Conservation (phyloP, 2,797 vertebrate species). For the Setipinna tenuifilis region DNA sequence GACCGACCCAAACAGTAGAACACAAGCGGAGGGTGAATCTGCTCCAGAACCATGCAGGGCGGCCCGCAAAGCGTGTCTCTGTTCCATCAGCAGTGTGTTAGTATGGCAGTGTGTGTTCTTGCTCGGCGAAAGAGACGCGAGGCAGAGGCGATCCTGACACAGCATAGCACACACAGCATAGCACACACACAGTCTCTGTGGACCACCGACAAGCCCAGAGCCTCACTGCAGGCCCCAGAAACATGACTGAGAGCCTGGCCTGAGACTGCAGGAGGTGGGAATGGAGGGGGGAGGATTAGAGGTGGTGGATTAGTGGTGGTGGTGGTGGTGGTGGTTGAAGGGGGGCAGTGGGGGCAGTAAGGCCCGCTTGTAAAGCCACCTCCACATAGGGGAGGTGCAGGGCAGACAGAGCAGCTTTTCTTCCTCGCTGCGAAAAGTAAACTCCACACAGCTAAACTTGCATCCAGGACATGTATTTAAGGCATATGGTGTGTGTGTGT, state of each 20-base stretch:
- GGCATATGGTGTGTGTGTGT: neutral
- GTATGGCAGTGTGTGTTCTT: too few relatives aligned
- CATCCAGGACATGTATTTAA: neutral
- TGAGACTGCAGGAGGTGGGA: too few relatives aligned
- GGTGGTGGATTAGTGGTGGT: too few relatives aligned
- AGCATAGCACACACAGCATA: neutral
- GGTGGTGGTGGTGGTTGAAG: too few relatives aligned
- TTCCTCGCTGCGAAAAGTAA: neutral
- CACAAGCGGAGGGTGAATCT: neutral
- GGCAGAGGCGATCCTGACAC: neutral
- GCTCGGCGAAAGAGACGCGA: neutral
- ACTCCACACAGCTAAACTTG: neutral
- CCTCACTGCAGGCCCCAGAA: neutral
- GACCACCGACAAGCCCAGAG: neutral
- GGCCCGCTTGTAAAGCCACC: neutral
- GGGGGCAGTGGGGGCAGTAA: neutral
- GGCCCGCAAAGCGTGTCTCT: too few relatives aligned
- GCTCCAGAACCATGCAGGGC: too few relatives aligned
- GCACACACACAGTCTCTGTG: neutral
- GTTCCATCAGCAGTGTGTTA: too few relatives aligned
- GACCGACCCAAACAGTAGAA: neutral
- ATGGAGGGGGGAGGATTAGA: too few relatives aligned
- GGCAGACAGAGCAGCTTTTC: conserved; percentile 7
- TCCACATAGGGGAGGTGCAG: neutral
- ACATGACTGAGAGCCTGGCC: too few relatives aligned